Percentiles rank a stretch among this genome's conserved stretches.
Evolutionary conservation across 2,113 vertebrate genomes (phyloP).

Genomic region (Lamprologus sp.): DNA sequence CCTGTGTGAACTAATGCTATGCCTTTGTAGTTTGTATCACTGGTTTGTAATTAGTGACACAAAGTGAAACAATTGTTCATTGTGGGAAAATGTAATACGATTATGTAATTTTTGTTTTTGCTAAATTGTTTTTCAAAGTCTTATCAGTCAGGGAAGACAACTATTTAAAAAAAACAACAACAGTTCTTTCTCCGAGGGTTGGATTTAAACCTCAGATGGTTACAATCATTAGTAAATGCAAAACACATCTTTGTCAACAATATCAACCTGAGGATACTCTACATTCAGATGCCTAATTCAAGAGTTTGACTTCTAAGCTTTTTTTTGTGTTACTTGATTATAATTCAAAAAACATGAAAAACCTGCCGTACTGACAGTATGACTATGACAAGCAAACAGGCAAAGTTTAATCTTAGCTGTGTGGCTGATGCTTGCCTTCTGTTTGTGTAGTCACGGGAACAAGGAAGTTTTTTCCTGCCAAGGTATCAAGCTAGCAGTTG

Average conservation of each 20-base stretch:
- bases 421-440: background rate
- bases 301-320: background rate
- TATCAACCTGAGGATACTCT: background rate
- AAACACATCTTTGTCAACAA: background rate
- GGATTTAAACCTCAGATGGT: background rate
- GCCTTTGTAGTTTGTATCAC: background rate
- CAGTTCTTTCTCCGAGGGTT: background rate
- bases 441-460: conserved; percentile 88
- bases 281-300: background rate
- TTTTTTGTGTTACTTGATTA: background rate
- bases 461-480: conserved; percentile 98
- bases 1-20: background rate
- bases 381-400: background rate
- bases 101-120: background rate
- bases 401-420: background rate
- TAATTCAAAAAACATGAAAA: background rate
- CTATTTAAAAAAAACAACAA: background rate
- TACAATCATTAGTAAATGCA: background rate
- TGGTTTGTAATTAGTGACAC: background rate
- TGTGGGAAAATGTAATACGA: background rate
- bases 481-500: conserved; percentile 94
- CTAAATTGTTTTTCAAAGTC: background rate
- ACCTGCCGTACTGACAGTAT: background rate
- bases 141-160: background rate
- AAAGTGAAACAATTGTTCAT: background rate